A percentile compares a stretch with the other conserved stretches of the same genome.
Evolutionary conservation across 2,888 invertebrate species (phyloP).

Genomic region (Nomada ferruginata): DNA sequence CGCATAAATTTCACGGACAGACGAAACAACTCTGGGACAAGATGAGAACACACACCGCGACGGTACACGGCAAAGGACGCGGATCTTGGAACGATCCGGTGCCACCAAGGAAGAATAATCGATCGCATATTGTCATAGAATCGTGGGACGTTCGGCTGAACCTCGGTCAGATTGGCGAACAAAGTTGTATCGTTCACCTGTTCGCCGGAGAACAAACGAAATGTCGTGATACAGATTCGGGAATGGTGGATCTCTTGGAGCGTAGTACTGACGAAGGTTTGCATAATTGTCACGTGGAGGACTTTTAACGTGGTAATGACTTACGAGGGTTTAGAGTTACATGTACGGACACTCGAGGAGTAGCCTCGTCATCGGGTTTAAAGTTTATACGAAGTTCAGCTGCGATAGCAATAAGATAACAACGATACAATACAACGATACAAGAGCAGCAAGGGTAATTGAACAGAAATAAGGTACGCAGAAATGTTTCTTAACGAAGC

Average conservation of each 20-base stretch:
- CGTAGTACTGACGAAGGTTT: background rate
- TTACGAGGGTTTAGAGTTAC: slow-evolving; percentile 1
- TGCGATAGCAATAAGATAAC: background rate
- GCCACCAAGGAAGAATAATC: background rate
- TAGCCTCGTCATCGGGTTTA: background rate
- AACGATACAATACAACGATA: background rate
- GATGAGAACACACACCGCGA: slow-evolving; percentile 35
- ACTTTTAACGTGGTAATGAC: background rate
- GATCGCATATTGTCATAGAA: background rate
- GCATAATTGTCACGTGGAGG: background rate
- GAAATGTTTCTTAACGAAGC: no score
- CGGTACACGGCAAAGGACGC: slow-evolving; percentile 40
- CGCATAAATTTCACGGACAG: slow-evolving; percentile 78
- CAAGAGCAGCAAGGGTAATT: background rate
- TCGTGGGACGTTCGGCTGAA: no score
- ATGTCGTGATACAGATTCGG: background rate
- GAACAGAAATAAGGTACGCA: background rate
- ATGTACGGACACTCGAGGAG: background rate
- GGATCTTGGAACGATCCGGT: background rate
- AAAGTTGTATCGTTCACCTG: no score
- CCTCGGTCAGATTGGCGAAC: background rate
- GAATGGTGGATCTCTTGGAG: background rate
- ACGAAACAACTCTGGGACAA: slow-evolving; percentile 70
- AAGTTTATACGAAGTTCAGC: background rate
- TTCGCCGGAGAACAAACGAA: no score